Conservation (phyloP, 1,140 invertebrate genomes). For the Campoletis sonorensis region DNA sequence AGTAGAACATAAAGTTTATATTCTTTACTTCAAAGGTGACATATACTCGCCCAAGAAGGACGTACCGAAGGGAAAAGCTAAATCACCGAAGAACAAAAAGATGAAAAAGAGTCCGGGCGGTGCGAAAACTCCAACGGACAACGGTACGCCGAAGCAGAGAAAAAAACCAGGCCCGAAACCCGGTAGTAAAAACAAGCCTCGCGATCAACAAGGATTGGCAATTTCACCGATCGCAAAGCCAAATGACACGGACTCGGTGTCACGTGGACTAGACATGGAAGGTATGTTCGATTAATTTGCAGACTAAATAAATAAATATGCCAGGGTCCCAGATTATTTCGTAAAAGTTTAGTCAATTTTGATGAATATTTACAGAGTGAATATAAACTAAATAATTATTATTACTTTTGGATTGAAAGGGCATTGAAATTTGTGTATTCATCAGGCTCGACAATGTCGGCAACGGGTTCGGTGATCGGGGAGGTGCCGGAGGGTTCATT, state of each 20-base stretch:
- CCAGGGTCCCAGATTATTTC: background rate
- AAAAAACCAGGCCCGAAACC: constrained; percentile 75
- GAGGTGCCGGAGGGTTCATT: constrained; percentile 66
- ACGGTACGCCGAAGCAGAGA: constrained; percentile 68
- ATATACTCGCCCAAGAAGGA: constrained; percentile 73
- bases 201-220: constrained; percentile 56
- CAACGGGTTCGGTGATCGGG: constrained; percentile 60
- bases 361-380: no score
- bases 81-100: constrained; percentile 67
- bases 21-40: constrained; percentile 59
- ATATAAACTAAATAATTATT: no score
- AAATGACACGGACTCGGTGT: constrained; percentile 66
- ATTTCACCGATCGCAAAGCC: constrained; percentile 56
- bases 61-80: constrained; percentile 61
- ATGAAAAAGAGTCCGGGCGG: constrained; percentile 66
- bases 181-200: constrained; percentile 72
- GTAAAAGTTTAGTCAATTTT: background rate
- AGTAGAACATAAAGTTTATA: no score
- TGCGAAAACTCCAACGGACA: constrained; percentile 63
- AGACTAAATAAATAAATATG: background rate
- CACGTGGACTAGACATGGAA: constrained; percentile 36
- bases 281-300: background rate
- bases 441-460: constrained; percentile 56
- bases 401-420: background rate
- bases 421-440: constrained; percentile 45